Conservation (phyloP, 2,797 vertebrate species). For the Tapirus indicus region DNA sequence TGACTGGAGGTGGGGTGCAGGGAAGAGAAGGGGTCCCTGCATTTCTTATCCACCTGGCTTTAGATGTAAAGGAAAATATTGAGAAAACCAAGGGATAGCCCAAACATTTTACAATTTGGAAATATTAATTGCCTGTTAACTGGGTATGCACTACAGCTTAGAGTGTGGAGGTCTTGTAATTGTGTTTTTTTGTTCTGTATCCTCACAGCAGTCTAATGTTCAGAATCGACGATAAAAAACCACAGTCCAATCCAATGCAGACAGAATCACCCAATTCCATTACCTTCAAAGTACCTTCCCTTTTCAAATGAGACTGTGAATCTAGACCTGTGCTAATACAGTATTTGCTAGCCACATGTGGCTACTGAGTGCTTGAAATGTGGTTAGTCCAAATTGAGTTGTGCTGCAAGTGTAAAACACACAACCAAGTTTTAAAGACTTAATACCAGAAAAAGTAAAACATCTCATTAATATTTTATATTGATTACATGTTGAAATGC, state of each 20-base stretch:
- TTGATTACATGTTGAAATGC: constrained; percentile 6
- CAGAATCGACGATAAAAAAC: neutral
- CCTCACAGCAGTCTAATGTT: neutral
- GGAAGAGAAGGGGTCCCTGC: neutral
- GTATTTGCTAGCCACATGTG: neutral
- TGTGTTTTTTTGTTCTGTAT: neutral
- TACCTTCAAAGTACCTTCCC: neutral
- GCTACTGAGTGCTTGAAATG: neutral
- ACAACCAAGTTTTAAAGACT: neutral
- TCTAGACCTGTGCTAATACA: neutral
- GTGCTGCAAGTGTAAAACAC: neutral
- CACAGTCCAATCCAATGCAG: neutral
- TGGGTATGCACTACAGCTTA: neutral
- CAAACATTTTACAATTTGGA: neutral
- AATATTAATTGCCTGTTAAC: neutral
- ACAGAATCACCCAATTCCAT: neutral
- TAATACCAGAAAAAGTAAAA: neutral
- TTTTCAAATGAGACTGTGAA: neutral
- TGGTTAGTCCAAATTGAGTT: neutral
- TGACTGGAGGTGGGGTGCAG: neutral
- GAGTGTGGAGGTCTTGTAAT: neutral
- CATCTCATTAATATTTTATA: constrained; percentile 4
- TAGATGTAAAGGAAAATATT: neutral
- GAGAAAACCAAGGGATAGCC: neutral
- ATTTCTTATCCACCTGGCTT: neutral